Percentiles rank a stretch among this genome's conserved stretches.
phyloP scores from a whole-genome alignment of 2,113 vertebrate genomes.

The Lynx canadensis region DNA sequence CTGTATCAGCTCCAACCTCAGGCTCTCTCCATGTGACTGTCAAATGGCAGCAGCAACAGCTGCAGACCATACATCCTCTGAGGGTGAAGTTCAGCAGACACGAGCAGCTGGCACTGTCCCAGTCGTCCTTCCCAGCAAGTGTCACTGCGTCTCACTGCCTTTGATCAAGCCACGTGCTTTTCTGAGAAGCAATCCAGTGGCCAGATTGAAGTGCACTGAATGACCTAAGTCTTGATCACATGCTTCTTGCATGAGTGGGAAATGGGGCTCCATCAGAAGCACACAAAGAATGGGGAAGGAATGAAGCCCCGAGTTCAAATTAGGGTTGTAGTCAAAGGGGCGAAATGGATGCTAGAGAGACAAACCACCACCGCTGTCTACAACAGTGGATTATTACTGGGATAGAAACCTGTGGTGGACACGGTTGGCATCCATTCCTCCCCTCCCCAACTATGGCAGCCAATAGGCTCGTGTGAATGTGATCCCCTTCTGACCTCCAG shows the following conservation, averaged over 20 bases:
- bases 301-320: background rate
- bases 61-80: background rate
- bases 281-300: background rate
- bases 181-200: background rate
- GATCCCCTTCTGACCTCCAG: background rate
- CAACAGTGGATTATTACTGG: too few relatives aligned
- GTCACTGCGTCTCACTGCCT: background rate
- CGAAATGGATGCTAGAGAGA: background rate
- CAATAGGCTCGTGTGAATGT: background rate
- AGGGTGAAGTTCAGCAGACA: background rate
- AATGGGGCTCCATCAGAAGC: background rate
- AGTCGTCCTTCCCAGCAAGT: background rate
- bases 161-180: background rate
- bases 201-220: background rate
- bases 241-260: background rate
- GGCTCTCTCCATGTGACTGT: background rate
- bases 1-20: background rate
- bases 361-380: background rate
- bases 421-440: background rate
- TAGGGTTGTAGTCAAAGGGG: background rate
- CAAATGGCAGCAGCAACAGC: background rate
- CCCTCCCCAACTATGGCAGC: background rate
- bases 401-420: background rate
- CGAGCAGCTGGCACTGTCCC: too few relatives aligned
- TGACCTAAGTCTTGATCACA: background rate